phyloP scores from a whole-genome alignment of 2,888 invertebrate genomes.

The Scelioninae gen. 1 region DNA sequence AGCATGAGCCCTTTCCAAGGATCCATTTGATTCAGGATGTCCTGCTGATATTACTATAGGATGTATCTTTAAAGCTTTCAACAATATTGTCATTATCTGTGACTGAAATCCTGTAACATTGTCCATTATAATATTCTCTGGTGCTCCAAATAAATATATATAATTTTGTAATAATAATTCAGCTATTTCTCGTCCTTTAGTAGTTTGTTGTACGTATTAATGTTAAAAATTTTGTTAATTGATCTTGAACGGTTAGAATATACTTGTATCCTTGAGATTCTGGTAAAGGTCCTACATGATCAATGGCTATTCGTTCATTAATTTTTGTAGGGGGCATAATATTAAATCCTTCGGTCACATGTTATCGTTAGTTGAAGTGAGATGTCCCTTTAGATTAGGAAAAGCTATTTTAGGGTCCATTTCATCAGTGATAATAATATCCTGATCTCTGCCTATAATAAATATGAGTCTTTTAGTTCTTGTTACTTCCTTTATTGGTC shows the following conservation, averaged over 20 bases:
- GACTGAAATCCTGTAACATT: constrained; percentile 15
- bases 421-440: neutral
- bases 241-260: constrained; percentile 8
- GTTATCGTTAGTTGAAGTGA: neutral
- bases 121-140: constrained; percentile 11
- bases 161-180: constrained; percentile 5
- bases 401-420: neutral
- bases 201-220: constrained; percentile 1
- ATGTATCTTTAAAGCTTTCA: constrained; percentile 2
- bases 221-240: constrained; percentile 1
- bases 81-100: neutral
- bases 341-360: neutral
- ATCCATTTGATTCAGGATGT: constrained; percentile 10
- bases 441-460: neutral
- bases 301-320: constrained; percentile 8
- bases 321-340: constrained; percentile 3
- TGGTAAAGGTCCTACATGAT: constrained; percentile 10
- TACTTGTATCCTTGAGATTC: constrained; percentile 6
- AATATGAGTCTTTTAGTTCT: neutral
- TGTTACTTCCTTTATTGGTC: neutral
- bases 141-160: constrained; percentile 9
- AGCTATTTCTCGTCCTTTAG: constrained; percentile 3
- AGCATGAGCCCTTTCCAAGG: constrained; percentile 13
- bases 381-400: neutral
- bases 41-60: constrained; percentile 14